Evolutionary conservation across 1,140 invertebrate genomes (phyloP), one percentile per base, ranked within the genome.

Genomic region (Babylonia areolata): DNA sequence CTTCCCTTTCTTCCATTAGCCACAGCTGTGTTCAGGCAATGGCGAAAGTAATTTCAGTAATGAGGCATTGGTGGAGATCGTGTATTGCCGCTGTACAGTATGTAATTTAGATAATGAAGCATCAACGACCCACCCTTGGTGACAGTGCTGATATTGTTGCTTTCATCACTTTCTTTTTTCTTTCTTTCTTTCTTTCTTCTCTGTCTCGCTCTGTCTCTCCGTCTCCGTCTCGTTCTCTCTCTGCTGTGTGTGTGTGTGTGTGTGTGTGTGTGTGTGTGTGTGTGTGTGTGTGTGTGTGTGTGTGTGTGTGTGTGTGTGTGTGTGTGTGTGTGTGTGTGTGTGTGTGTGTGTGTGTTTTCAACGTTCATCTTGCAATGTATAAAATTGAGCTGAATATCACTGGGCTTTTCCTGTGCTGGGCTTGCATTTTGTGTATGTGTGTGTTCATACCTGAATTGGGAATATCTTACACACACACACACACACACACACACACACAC

Each of bases 201-300:
- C 33, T 37, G 73, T 77, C 33, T 35, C 20, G 12, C 5, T 77
- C 15, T 77, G 15, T 77, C 3, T 77, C 33, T 77, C 33, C 37
- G 9, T 37, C 73, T 37, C 73, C 15, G 31, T 37, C 73, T 37
- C 73, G 9, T 33, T 37, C 73, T 37, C 73, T 12, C 33, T 12
- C 73, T 37, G 31, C n/a, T 37, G 20, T 37, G 20, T 37, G 20
- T 37, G 20, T 37, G 20, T 37, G 20, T 79, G 77, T 79, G 77
- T 79, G 77, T 42, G 77, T 42, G 77, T 79, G 77, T 46, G 77
- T 79, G 77, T 79, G 77, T 79, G 77, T 79, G 77, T 79, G 77
- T 42, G 77, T 42, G 39, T 79, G 77, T 79, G 77, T 42, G 77
- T 39, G 58, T 64, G 58, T 64, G 58, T 64, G 58, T 64, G 58